A percentile compares a stretch with the other conserved stretches of the same genome.
phyloP scores from a whole-genome alignment of 2,797 vertebrate species.

The Paramormyrops hopkinsi region DNA sequence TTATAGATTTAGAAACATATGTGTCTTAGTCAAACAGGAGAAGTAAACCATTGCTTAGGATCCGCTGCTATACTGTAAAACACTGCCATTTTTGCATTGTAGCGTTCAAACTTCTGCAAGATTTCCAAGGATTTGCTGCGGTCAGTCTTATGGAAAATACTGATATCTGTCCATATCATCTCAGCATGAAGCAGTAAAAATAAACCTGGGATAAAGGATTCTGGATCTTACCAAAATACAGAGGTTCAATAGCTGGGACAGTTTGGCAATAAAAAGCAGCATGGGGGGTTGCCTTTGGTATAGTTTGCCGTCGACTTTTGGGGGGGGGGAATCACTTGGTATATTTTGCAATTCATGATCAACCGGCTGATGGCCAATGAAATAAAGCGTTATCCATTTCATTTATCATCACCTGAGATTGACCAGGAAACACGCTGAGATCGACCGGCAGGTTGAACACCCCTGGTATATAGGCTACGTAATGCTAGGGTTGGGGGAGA shows the following conservation, averaged over 20 bases:
- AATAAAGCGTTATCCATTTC: neutral
- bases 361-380: neutral
- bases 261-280: neutral
- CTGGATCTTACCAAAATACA: neutral
- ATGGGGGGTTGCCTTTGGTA: neutral
- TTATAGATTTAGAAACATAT: neutral
- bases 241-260: neutral
- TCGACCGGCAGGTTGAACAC: neutral
- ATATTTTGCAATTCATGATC: neutral
- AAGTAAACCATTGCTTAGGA: neutral
- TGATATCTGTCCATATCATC: neutral
- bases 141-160: neutral
- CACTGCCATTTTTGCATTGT: neutral
- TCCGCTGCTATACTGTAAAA: neutral
- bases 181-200: neutral
- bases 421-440: neutral
- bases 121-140: neutral
- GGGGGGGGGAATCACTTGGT: neutral
- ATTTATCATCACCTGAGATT: neutral
- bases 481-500: neutral
- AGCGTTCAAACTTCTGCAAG: neutral
- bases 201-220: neutral
- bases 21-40: neutral
- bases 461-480: neutral
- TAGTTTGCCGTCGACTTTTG: neutral